Evolutionary conservation across 2,888 invertebrate genomes (phyloP), one percentile per base, ranked within the genome.

Genomic region (Hipparchia sbordonii): DNA sequence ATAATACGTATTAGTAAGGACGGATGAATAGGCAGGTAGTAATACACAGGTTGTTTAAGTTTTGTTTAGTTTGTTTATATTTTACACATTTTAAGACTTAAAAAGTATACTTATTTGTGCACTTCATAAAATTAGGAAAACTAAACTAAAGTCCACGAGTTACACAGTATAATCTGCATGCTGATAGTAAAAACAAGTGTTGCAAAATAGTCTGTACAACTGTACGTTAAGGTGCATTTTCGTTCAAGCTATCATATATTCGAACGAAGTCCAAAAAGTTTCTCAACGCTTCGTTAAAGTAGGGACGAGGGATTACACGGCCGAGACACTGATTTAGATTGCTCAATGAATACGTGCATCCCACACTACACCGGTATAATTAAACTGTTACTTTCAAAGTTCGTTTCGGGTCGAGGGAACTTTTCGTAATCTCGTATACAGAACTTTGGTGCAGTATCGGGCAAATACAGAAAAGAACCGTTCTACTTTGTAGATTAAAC

Each of bases 231-330:
- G 79, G 85, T 80, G 68, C 69, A 79, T 72, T 84, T 85, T 83
- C 33, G 78, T 59, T 60, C 74, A 10, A 72, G 45, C 76, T 78
- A 77, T 77, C 78, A 86, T 88, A 88, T 89, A 89, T 89, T 86
- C 86, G 82, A 81, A 84, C 80, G 83, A 83, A 85, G 84, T 86
- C 85, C 84, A 89, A 89, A 90, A 90, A 90, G 84, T 89, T 87
- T 82, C 81, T 83, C 84, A 82, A 83, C 85, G 88, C 87, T 89
- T 89, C 88, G 89, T 89, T 89, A 87, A 88, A 87, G 86, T 87
- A 87, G 84, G 87, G 84, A 84, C 87, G 81, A 79, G 84, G 87
- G 87, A 88, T 89, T 88, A 88, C 87, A 85, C 81, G 82, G 80
- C 79, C 80, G 82, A 82, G 82, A 86, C 86, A 85, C 82, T 84